Conservation (phyloP, 2,113 vertebrate genomes). For the Scortum barcoo region DNA sequence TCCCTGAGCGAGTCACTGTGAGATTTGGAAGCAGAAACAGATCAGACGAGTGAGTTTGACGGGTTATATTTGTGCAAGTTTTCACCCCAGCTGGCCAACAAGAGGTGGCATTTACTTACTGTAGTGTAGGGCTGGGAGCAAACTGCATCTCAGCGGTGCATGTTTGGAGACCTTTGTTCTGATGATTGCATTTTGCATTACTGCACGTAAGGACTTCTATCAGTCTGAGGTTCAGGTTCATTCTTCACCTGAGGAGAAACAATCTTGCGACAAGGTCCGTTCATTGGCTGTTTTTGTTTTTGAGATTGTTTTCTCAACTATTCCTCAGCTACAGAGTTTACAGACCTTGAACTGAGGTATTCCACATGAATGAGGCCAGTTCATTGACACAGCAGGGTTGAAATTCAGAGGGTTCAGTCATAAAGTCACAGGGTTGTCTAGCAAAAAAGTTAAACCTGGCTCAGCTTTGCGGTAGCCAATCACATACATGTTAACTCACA, state of each 20-base stretch:
- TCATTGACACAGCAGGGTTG: too few relatives aligned
- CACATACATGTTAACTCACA: too few relatives aligned
- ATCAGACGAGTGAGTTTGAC: conserved; percentile 42
- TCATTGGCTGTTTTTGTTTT: not conserved
- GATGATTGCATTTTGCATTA: not conserved
- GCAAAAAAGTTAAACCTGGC: not conserved
- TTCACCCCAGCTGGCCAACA: conserved; percentile 26
- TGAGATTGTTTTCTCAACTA: not conserved
- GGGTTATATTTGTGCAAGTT: conserved; percentile 29
- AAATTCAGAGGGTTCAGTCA: too few relatives aligned
- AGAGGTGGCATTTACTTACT: conserved; percentile 19
- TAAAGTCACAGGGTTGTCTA: too few relatives aligned
- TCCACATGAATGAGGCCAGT: not conserved
- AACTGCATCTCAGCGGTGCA: not conserved
- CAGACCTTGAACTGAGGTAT: not conserved
- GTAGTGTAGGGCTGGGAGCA: not conserved
- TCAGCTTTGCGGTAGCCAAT: not conserved
- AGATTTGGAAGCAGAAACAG: conserved; percentile 48
- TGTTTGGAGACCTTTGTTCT: not conserved
- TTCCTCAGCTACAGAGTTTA: not conserved
- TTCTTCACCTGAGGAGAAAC: not conserved
- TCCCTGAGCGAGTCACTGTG: conserved; percentile 46
- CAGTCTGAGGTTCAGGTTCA: not conserved
- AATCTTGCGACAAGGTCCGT: not conserved
- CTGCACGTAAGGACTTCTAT: not conserved